phyloP scores from a whole-genome alignment of 2,888 invertebrate genomes.

The Synergus umbraculus region DNA sequence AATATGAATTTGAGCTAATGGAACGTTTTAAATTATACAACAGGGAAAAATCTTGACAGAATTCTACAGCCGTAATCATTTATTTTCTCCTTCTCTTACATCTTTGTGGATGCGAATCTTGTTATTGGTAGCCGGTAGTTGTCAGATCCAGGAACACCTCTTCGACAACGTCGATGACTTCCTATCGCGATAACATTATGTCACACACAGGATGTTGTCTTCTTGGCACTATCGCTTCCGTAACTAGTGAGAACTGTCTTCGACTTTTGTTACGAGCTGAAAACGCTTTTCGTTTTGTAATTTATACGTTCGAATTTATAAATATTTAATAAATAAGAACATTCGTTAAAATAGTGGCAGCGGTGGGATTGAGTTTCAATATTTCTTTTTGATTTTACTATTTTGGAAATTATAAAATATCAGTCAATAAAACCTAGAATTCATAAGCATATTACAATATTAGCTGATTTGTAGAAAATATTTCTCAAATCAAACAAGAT shows the following conservation, averaged over 20 bases:
- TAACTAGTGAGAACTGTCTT: conserved; percentile 23
- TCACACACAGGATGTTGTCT: conserved; percentile 36
- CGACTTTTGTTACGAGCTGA: conserved; percentile 23
- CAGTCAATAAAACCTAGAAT: too few relatives aligned
- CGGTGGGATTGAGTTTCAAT: too few relatives aligned
- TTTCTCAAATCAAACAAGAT: too few relatives aligned
- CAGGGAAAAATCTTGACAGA: background rate
- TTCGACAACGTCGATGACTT: conserved; percentile 18
- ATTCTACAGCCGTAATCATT: background rate
- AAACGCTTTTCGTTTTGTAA: conserved; percentile 32
- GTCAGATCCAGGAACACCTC: conserved; percentile 1
- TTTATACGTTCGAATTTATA: background rate
- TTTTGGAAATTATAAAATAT: too few relatives aligned
- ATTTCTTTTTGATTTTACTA: too few relatives aligned
- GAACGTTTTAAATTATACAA: background rate
- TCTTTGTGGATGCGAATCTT: background rate
- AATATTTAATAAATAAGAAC: too few relatives aligned
- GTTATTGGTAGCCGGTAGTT: background rate
- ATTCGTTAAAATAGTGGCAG: too few relatives aligned
- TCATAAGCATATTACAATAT: too few relatives aligned
- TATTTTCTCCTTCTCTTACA: background rate
- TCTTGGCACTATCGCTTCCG: conserved; percentile 38
- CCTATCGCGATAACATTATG: conserved; percentile 22
- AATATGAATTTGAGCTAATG: background rate
- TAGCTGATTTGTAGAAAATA: too few relatives aligned